Conservation (phyloP, 1,140 invertebrate species). For the Caenorhabditis inopinata region DNA sequence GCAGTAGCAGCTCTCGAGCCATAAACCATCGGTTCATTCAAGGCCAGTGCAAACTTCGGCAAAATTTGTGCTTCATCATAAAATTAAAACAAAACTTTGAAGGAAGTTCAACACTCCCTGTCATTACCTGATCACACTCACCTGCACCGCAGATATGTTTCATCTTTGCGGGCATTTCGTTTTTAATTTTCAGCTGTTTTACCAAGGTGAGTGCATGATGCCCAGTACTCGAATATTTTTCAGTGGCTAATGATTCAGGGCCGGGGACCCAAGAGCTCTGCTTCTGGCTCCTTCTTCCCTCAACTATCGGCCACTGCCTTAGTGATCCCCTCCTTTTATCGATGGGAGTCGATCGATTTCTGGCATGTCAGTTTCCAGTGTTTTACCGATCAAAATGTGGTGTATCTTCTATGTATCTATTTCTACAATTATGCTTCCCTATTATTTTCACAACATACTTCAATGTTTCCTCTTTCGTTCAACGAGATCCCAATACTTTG, state of each 20-base stretch:
- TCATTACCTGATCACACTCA: conserved; percentile 1
- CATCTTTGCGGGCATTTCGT: conserved; percentile 2
- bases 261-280: background rate
- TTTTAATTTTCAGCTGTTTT: conserved; percentile 22
- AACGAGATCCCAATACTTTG: background rate
- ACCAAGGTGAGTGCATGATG: background rate
- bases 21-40: too few relatives aligned
- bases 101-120: conserved; percentile 1
- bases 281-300: conserved; percentile 8
- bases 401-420: background rate
- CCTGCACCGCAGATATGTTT: background rate
- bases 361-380: background rate
- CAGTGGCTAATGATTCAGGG: background rate
- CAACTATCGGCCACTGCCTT: background rate
- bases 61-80: background rate
- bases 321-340: conserved; percentile 1
- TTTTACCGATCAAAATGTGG: background rate
- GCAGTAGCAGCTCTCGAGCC: too few relatives aligned
- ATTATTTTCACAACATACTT: background rate
- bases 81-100: too few relatives aligned
- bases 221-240: too few relatives aligned
- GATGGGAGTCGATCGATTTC: background rate
- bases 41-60: background rate
- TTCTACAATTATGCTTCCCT: background rate
- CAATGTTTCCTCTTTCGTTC: background rate